phyloP scores from a whole-genome alignment of 2,113 vertebrate species.

The Xiphorhynchus elegans region DNA sequence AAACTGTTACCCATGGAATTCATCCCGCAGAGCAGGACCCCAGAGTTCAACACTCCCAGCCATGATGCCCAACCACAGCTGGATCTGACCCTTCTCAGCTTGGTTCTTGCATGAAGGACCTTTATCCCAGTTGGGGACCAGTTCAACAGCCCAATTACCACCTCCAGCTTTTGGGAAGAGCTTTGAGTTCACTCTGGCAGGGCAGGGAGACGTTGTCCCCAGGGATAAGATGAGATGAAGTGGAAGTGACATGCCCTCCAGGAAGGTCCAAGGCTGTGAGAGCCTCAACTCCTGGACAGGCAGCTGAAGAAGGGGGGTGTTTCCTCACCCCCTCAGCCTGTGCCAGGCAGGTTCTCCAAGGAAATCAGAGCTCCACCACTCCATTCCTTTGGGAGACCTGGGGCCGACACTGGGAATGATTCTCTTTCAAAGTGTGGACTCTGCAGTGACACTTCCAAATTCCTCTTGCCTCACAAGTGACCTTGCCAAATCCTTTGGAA shows the following conservation, averaged over 20 bases:
- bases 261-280: neutral
- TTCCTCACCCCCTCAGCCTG: neutral
- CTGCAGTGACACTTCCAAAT: neutral
- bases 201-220: neutral
- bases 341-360: neutral
- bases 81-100: neutral
- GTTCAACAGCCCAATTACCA: neutral
- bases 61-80: neutral
- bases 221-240: neutral
- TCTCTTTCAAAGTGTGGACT: neutral
- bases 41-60: accelerated
- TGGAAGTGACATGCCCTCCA: too few relatives aligned
- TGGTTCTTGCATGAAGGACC: neutral
- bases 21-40: neutral
- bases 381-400: neutral
- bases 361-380: neutral
- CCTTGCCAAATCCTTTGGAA: neutral
- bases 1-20: neutral
- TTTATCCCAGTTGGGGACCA: neutral
- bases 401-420: neutral
- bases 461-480: neutral
- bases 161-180: neutral
- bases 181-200: neutral
- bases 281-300: accelerated
- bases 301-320: neutral